phyloP scores from a whole-genome alignment of 2,113 vertebrate species.

The Thalassoma bifasciatum region DNA sequence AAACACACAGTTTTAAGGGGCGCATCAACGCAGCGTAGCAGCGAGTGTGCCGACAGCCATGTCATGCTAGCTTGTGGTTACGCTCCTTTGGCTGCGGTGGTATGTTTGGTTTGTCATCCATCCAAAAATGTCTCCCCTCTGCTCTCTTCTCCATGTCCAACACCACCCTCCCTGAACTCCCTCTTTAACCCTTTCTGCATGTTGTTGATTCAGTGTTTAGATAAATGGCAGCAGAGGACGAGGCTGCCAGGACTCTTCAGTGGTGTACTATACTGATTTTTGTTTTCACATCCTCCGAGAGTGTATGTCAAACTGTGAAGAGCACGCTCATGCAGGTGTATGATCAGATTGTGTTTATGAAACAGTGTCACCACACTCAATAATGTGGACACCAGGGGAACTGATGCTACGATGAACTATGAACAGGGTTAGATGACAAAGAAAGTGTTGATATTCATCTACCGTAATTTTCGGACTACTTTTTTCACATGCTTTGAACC shows the following conservation, averaged over 20 bases:
- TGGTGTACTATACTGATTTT: conserved; percentile 47
- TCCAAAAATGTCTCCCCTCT: conserved; percentile 63
- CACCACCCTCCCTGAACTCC: conserved; percentile 28
- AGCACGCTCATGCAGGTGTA: conserved; percentile 47
- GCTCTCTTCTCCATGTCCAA: conserved; percentile 48
- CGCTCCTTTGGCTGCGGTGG: conserved; percentile 52
- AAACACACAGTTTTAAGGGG: conserved; percentile 66
- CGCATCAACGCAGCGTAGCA: conserved; percentile 54
- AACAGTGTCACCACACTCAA: conserved; percentile 46
- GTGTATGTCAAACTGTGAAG: conserved; percentile 70
- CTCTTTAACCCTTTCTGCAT: conserved; percentile 52
- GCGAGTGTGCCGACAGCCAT: conserved; percentile 60
- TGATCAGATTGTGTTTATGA: conserved; percentile 60
- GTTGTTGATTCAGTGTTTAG: conserved; percentile 58
- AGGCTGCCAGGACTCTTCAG: conserved; percentile 36
- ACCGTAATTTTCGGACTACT: no score
- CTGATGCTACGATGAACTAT: conserved; percentile 22
- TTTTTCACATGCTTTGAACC: no score
- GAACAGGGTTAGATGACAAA: conserved; percentile 36
- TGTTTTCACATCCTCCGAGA: conserved; percentile 57
- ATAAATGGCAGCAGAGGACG: conserved; percentile 50
- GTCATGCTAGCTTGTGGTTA: conserved; percentile 67
- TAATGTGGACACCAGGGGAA: conserved; percentile 44
- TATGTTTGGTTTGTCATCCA: conserved; percentile 71
- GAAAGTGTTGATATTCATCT: no score